Percentiles rank a stretch among this genome's conserved stretches.
phyloP scores from a whole-genome alignment of 2,113 vertebrate species.

The Eretmochelys imbricata region DNA sequence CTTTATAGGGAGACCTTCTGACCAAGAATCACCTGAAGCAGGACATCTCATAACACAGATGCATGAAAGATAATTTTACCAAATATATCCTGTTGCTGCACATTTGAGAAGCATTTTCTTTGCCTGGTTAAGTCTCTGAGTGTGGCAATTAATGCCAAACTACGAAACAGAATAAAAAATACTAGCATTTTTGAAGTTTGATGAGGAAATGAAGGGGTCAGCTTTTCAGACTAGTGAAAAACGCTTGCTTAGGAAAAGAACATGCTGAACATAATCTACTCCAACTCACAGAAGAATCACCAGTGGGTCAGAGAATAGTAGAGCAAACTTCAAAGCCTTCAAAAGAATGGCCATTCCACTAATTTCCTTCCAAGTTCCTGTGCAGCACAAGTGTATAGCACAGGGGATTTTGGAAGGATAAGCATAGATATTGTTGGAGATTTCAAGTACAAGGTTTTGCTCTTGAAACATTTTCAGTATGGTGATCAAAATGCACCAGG shows the following conservation, averaged over 20 bases:
- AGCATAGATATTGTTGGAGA: background rate
- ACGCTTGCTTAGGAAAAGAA: background rate
- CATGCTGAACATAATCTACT: background rate
- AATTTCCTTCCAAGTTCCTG: background rate
- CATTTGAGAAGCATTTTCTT: background rate
- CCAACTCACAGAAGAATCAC: background rate
- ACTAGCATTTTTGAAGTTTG: conserved; percentile 1
- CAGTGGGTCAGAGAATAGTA: background rate
- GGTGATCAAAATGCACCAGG: background rate
- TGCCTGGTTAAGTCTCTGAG: background rate
- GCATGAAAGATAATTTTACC: background rate
- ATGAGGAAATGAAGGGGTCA: background rate
- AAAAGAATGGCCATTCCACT: background rate
- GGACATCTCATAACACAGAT: background rate
- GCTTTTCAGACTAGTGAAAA: background rate
- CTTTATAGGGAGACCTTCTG: background rate
- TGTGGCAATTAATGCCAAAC: background rate
- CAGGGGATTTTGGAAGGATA: background rate
- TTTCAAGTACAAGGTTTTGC: background rate
- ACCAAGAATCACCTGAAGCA: background rate
- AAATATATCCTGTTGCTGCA: background rate
- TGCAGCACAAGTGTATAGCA: background rate
- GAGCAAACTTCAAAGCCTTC: background rate
- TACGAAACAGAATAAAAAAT: background rate
- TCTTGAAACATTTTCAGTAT: background rate